Evolutionary conservation across 64 coral and sea anemone genomes (phyloP).

Genomic region (Dendronephthya gigantea): DNA sequence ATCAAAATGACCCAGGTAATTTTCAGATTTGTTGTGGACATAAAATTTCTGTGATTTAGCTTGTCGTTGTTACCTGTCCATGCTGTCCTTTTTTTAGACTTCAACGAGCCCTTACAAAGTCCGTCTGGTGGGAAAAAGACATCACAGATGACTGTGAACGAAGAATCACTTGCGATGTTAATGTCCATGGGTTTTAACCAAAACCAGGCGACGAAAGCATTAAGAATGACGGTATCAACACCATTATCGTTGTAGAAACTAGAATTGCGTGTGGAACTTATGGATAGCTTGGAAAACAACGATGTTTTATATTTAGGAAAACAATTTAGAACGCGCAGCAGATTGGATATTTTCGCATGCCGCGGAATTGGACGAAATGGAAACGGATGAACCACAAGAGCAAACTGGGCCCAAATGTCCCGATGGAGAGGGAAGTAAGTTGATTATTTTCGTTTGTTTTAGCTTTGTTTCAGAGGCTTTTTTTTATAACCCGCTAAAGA

Average conservation of each 20-base stretch:
- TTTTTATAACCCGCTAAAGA: not conserved
- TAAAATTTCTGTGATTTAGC: not conserved
- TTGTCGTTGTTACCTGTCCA: not conserved
- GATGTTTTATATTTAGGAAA: constrained; percentile 44
- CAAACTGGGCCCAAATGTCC: constrained; percentile 65
- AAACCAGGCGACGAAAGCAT: constrained; percentile 64
- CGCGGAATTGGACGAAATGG: constrained; percentile 67
- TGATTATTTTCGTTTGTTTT: not conserved
- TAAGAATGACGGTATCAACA: constrained; percentile 59
- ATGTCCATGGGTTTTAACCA: constrained; percentile 79
- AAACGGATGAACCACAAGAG: constrained; percentile 42
- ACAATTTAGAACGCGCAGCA: constrained; percentile 81
- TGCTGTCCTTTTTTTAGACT: constrained; percentile 36
- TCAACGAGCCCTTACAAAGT: constrained; percentile 46
- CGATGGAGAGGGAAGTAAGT: constrained; percentile 86
- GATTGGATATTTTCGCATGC: constrained; percentile 99
- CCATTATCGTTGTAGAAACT: too few relatives aligned
- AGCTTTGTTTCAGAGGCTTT: not conserved
- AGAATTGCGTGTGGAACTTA: too few relatives aligned
- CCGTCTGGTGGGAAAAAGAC: constrained; percentile 8
- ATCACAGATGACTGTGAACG: constrained; percentile 35
- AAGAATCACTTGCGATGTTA: constrained; percentile 61
- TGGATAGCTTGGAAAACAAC: too few relatives aligned
- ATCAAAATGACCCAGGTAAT: constrained; percentile 61
- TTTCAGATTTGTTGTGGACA: not conserved